Evolutionary conservation across 2,888 invertebrate species (phyloP).

Genomic region (Cistogaster globosa): DNA sequence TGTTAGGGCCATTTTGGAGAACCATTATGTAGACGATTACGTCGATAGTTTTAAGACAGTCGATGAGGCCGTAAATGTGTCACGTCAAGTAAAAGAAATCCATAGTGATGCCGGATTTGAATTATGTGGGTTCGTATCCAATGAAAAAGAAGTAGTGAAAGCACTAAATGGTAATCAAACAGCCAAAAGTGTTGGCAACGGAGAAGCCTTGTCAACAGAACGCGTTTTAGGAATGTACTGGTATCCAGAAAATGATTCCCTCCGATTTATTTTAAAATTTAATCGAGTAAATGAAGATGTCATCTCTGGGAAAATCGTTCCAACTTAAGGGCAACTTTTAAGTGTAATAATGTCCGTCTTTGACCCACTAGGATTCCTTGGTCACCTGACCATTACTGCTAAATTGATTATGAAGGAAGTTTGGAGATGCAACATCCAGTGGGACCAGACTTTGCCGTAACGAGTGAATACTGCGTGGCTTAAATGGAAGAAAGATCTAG

Average conservation of each 20-base stretch:
- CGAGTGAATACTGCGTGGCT: background rate
- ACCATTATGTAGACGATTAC: constrained; percentile 43
- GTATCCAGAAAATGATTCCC: constrained; percentile 23
- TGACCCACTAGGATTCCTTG: constrained; percentile 40
- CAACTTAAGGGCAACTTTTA: constrained; percentile 40
- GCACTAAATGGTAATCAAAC: background rate
- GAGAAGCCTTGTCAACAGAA: constrained; percentile 6
- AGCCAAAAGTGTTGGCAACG: background rate
- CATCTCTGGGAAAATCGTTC: background rate
- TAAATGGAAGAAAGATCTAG: background rate
- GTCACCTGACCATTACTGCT: background rate
- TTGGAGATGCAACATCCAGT: constrained; percentile 22
- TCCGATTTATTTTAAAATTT: constrained; percentile 12
- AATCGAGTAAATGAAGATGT: background rate
- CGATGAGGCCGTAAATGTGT: background rate
- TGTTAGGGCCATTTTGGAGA: constrained; percentile 8
- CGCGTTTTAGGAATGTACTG: constrained; percentile 48
- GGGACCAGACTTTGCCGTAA: constrained; percentile 34
- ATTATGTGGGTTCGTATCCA: background rate
- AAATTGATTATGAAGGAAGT: constrained; percentile 42
- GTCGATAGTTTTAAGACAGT: constrained; percentile 30
- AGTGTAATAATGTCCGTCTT: constrained; percentile 48
- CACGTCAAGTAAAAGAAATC: background rate
- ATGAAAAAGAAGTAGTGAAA: background rate
- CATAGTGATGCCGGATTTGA: constrained; percentile 5